Base-by-base conservation (phyloP, 2,113 vertebrate species). In the Sturnira hondurensis region DNA sequence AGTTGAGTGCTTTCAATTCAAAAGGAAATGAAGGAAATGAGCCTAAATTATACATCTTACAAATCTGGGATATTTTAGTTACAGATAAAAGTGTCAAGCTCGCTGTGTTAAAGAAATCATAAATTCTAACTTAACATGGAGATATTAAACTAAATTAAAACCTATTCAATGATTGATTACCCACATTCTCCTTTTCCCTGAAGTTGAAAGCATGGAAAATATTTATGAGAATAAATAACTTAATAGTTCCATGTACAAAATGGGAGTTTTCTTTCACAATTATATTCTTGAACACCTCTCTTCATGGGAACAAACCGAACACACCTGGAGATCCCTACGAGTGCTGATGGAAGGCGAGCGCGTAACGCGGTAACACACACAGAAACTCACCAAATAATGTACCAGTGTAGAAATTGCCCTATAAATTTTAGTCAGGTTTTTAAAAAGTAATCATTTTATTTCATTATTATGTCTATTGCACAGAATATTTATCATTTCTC, bases 11-110 rank as follows among this genome's bases (percentile, higher is more conserved):
- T 90, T 96, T 96, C 78, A 63, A 83, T 94, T 91, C 70, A 52
- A 83, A 92, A 93, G 70, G 56, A 94, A 83, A 86, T 91, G 36
- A 12, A 87, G 38, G 82, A 94, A 96, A 93, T 93, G 54, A 93
- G 70, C 15, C 65, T 86, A 89, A 95, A 96, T 97, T 96, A 50
- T 88, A 85, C 82, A 38, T 91, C n/a, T 95, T 94, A n/a, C n/a
- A 45, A 95, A 89, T 84, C 70, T 78, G 52, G 15, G 12, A 38
- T 93, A 89, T 91, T 90, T 95, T 63, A 38, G 56, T 95, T 83
- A 83, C 45, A 80, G 56, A 70, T 13, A 86, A 38, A 96, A 77
- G 12, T 70, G 20, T 83, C 56, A 81, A 67, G 22, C 16, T 82
- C 85, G 33, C 63, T 88, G 19, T 73, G 52, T 70, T 56, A 96